Percentiles rank a stretch among this genome's conserved stretches.
These are phyloP conservation scores for Drosophila acutilabella DNA, from an alignment of 2,888 invertebrate species.

Conservation along the genomic window DNA sequence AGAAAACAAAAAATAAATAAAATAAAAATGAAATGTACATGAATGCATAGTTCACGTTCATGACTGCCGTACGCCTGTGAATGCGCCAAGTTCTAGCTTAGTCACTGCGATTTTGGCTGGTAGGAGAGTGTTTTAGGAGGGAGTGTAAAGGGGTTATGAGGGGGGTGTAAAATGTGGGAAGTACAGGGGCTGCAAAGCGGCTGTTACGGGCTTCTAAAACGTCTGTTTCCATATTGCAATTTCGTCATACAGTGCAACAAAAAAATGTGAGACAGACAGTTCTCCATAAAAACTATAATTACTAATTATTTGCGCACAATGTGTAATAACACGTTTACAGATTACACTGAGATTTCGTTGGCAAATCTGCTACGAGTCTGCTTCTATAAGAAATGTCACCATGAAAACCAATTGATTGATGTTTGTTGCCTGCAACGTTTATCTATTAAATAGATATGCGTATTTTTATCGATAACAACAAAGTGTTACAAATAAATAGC, in stretches of 20 bases:
- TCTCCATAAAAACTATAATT: slow-evolving; percentile 19
- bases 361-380: slow-evolving; percentile 36
- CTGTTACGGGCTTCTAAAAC: not conserved
- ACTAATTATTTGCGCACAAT: slow-evolving; percentile 19
- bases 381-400: not conserved
- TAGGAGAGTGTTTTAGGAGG: not conserved
- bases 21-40: slow-evolving; percentile 25
- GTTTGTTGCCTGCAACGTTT: not conserved
- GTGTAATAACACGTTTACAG: slow-evolving; percentile 36
- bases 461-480: slow-evolving; percentile 2
- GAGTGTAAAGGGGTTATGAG: not conserved
- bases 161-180: no score
- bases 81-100: slow-evolving; percentile 36
- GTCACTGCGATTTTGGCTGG: slow-evolving; percentile 24
- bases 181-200: no score
- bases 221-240: not conserved
- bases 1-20: slow-evolving; percentile 17
- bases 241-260: slow-evolving; percentile 43
- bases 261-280: not conserved
- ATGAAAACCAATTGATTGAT: slow-evolving; percentile 34
- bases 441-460: not conserved
- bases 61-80: slow-evolving; percentile 44
- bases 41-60: slow-evolving; percentile 34
- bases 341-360: slow-evolving; percentile 46
- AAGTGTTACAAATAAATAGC: not conserved